Conservation (phyloP, 2,888 invertebrate genomes). For the Drosophila multiciliata region DNA sequence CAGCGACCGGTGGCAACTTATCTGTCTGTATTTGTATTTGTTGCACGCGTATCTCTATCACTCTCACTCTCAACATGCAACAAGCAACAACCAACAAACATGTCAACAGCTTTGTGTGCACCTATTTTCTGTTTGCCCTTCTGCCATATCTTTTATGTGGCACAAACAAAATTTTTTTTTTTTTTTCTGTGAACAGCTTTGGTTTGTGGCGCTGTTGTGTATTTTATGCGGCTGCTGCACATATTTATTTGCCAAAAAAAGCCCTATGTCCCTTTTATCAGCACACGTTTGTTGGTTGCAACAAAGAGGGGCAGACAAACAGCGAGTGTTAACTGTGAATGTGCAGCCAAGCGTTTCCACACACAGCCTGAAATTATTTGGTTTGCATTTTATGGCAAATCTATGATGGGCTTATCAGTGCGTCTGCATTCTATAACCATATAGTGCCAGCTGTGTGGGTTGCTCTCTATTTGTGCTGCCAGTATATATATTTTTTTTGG, state of each 20-base stretch:
- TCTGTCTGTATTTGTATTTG: slow-evolving; percentile 36
- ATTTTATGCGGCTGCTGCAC: slow-evolving; percentile 63
- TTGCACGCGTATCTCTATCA: slow-evolving; percentile 22
- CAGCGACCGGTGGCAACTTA: slow-evolving; percentile 35
- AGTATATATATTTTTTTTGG: not conserved
- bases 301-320: slow-evolving; percentile 4
- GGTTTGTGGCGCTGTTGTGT: slow-evolving; percentile 23
- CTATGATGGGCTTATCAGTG: slow-evolving; percentile 59
- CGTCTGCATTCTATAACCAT: slow-evolving; percentile 14
- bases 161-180: slow-evolving; percentile 26
- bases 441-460: slow-evolving; percentile 17
- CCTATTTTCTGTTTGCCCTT: slow-evolving; percentile 37
- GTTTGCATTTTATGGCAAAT: slow-evolving; percentile 56
- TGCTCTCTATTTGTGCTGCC: slow-evolving; percentile 10
- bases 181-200: slow-evolving; percentile 23
- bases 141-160: slow-evolving; percentile 39
- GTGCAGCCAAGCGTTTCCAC: slow-evolving; percentile 48
- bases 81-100: slow-evolving; percentile 30
- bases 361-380: slow-evolving; percentile 48
- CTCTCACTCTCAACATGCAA: slow-evolving; percentile 22
- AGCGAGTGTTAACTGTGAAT: slow-evolving; percentile 13
- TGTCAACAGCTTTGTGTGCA: slow-evolving; percentile 74
- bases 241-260: slow-evolving; percentile 74
- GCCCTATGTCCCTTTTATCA: slow-evolving; percentile 68
- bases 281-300: slow-evolving; percentile 11